Evolutionary conservation across 2,797 vertebrate species (phyloP).

Genomic region (Cyclura pinguis): DNA sequence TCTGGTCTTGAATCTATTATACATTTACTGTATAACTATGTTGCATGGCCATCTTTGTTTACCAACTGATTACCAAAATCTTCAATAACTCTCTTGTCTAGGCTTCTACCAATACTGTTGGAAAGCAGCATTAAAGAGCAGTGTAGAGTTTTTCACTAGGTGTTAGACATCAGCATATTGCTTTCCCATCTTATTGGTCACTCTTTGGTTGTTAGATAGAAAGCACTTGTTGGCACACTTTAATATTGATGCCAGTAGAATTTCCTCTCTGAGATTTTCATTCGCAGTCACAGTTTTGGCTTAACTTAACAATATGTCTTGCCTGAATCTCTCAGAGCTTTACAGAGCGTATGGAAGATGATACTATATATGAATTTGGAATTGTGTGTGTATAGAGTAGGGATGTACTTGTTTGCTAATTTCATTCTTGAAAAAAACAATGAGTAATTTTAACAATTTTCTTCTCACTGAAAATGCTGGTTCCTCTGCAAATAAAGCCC

Average conservation of each 20-base stretch:
- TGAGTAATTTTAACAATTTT: no score
- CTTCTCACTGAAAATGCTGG: no score
- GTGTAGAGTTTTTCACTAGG: background rate
- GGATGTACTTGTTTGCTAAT: no score
- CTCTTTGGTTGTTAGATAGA: background rate
- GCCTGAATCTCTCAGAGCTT: background rate
- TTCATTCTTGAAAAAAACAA: no score
- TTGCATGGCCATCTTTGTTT: background rate
- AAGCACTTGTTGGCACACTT: rapidly evolving
- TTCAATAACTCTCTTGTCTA: background rate
- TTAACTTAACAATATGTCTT: background rate
- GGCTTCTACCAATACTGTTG: background rate
- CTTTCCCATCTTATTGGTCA: background rate
- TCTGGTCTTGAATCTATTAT: background rate
- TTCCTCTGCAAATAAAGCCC: no score
- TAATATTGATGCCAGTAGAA: background rate
- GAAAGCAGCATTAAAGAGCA: background rate
- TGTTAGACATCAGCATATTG: background rate
- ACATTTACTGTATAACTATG: background rate
- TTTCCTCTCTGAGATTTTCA: background rate
- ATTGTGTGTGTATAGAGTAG: background rate
- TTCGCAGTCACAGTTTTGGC: background rate
- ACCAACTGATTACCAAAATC: background rate
- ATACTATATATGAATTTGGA: background rate
- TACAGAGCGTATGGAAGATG: background rate